Evolutionary conservation across 2,797 vertebrate genomes (phyloP).

Genomic region (Clangula hyemalis): DNA sequence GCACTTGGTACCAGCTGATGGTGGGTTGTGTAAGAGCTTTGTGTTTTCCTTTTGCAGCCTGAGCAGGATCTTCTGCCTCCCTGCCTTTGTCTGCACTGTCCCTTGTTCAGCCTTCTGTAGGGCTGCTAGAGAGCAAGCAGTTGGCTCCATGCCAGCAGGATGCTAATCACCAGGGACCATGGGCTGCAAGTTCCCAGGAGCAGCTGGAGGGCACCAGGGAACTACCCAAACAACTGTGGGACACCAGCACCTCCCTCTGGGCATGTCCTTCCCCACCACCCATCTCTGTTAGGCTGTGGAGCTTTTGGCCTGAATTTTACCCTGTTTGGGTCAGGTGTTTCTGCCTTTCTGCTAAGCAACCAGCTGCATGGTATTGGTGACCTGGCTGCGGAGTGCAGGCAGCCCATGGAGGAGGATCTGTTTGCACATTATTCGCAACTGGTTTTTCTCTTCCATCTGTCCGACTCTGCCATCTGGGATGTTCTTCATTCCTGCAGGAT

Average conservation of each 20-base stretch:
- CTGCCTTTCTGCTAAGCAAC: not conserved
- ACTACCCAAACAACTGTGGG: not conserved
- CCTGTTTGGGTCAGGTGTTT: not conserved
- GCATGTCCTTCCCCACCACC: not conserved
- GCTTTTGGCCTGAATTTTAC: not conserved
- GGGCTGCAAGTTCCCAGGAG: not conserved
- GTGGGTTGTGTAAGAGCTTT: not conserved
- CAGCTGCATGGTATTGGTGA: not conserved
- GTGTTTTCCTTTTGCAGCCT: not conserved
- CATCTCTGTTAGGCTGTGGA: fast-evolving
- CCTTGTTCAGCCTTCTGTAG: not conserved
- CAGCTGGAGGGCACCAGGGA: fast-evolving
- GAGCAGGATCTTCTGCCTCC: not conserved
- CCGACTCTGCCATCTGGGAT: not conserved
- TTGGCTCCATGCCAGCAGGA: not conserved
- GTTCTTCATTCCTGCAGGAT: not conserved
- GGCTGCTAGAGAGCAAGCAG: not conserved
- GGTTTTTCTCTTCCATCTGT: constrained; percentile 10
- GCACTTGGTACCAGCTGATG: fast-evolving
- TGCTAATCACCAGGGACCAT: not conserved
- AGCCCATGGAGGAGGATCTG: not conserved
- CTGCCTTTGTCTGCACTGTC: not conserved
- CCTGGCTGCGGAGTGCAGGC: not conserved
- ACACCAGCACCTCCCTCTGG: not conserved
- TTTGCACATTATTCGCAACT: constrained; percentile 13